These are phyloP conservation scores for Cantharis rustica DNA, from an alignment of 2,888 invertebrate genomes.

Conservation along the genomic window DNA sequence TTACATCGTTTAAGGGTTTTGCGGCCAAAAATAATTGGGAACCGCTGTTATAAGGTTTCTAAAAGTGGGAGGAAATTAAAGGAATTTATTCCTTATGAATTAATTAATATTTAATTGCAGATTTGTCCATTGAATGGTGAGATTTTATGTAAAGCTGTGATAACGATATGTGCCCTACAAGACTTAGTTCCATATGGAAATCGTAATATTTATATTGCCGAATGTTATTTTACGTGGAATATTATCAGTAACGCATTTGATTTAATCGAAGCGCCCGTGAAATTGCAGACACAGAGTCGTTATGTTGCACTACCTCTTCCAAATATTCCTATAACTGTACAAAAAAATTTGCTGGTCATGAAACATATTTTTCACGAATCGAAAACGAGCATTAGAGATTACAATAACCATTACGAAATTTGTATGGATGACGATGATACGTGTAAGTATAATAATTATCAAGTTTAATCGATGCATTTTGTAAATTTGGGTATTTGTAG, in stretches of 20 bases:
- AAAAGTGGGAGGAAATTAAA: too few relatives aligned
- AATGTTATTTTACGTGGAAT: constrained; percentile 54
- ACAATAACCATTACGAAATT: constrained; percentile 50
- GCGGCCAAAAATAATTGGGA: too few relatives aligned
- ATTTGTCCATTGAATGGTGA: constrained; percentile 55
- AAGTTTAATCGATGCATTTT: neutral
- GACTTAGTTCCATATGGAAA: constrained; percentile 38
- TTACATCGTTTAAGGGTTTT: too few relatives aligned
- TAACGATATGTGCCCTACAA: constrained; percentile 53
- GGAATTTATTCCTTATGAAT: neutral
- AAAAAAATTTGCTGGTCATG: constrained; percentile 48
- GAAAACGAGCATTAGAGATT: constrained; percentile 51
- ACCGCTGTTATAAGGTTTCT: too few relatives aligned
- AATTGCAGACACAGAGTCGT: constrained; percentile 43
- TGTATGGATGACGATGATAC: constrained; percentile 42
- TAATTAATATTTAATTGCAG: constrained; percentile 41
- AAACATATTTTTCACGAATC: constrained; percentile 44
- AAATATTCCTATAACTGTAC: constrained; percentile 39
- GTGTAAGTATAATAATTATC: constrained; percentile 8
- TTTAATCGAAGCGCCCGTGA: constrained; percentile 48
- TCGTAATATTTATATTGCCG: constrained; percentile 48
- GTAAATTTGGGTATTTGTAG: neutral
- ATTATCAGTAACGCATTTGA: constrained; percentile 52
- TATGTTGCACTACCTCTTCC: constrained; percentile 39
- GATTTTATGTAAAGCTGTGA: constrained; percentile 54